A percentile compares a stretch with the other conserved stretches of the same genome.
Conservation (phyloP, 1,140 invertebrate species). For the Wiebesia pumilae region DNA sequence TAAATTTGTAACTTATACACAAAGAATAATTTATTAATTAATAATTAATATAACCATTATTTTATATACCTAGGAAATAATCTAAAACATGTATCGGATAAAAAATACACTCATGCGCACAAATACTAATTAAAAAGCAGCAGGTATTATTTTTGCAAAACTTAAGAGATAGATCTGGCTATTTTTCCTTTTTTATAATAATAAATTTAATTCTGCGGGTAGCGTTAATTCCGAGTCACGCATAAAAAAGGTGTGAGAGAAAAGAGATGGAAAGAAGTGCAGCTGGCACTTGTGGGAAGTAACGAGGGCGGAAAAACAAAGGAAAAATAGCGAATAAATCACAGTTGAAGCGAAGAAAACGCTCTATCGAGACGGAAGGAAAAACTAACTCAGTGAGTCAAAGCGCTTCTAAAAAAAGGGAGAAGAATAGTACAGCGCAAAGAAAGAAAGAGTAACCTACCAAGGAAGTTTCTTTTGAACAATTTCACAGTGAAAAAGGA, state of each 20-base stretch:
- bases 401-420: conserved; percentile 26
- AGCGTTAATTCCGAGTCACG: neutral
- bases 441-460: neutral
- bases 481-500: conserved; percentile 3
- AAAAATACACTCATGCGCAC: neutral
- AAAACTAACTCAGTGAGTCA: conserved; percentile 20
- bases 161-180: neutral
- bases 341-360: conserved; percentile 32
- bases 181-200: neutral
- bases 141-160: conserved; percentile 10
- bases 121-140: conserved; percentile 8
- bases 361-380: conserved; percentile 32
- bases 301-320: conserved; percentile 41
- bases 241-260: neutral
- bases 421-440: neutral
- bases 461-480: conserved; percentile 26
- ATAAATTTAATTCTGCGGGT: conserved; percentile 12
- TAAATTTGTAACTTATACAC: neutral
- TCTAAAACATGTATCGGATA: neutral
- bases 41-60: too few species aligned
- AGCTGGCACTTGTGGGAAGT: conserved; percentile 14
- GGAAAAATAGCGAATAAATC: conserved; percentile 37
- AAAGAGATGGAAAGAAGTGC: neutral
- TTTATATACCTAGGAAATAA: neutral
- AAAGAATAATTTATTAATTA: neutral